phyloP scores from a whole-genome alignment of 2,797 vertebrate species.

The Rallus crepitans region DNA sequence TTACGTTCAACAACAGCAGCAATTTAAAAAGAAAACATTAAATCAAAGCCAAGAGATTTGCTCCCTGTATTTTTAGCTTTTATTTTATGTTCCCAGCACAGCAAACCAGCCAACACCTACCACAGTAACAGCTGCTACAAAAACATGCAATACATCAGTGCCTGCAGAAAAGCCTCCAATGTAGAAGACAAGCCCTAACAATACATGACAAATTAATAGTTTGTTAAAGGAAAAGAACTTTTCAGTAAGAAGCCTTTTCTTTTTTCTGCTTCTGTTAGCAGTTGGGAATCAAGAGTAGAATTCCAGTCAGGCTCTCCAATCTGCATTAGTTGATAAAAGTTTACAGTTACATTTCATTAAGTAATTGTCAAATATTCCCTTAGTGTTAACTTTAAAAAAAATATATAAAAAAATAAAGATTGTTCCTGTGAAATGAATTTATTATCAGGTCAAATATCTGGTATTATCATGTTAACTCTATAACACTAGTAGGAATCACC shows the following conservation, averaged over 20 bases:
- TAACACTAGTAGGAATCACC: background rate
- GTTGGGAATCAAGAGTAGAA: background rate
- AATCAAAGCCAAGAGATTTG: background rate
- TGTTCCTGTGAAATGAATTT: background rate
- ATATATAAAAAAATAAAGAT: background rate
- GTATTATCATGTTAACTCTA: background rate
- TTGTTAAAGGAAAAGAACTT: background rate
- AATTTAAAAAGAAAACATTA: background rate
- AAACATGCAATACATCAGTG: background rate
- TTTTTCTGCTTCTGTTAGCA: background rate
- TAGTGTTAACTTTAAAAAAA: background rate
- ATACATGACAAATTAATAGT: background rate
- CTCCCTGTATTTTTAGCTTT: background rate
- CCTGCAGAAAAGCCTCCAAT: background rate
- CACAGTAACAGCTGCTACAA: background rate
- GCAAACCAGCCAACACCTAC: background rate
- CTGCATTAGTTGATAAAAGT: background rate
- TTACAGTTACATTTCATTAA: background rate
- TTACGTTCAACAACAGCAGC: background rate
- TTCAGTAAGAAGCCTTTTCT: background rate
- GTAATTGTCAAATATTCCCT: background rate
- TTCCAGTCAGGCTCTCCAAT: background rate
- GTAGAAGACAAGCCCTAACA: background rate
- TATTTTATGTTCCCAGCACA: background rate
- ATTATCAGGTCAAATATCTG: background rate